These are phyloP conservation scores for Sialia sialis DNA, from an alignment of 2,113 vertebrate genomes.

Conservation along the genomic window DNA sequence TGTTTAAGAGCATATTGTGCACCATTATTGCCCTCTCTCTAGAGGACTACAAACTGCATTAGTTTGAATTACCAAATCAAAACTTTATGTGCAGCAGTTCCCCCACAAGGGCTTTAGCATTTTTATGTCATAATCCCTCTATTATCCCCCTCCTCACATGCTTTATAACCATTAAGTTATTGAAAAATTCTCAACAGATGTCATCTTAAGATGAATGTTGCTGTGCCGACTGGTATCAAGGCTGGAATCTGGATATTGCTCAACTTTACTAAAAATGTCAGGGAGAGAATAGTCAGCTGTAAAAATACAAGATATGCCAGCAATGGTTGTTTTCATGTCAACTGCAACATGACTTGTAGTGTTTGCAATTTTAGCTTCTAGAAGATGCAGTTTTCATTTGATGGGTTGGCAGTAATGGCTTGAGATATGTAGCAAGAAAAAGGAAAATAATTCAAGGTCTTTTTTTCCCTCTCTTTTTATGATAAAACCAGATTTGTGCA, in stretches of 20 bases:
- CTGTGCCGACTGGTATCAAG: slow-evolving; percentile 75
- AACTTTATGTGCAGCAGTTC: slow-evolving; percentile 77
- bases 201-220: slow-evolving; percentile 88
- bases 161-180: slow-evolving; percentile 82
- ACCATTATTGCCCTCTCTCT: slow-evolving; percentile 79
- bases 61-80: slow-evolving; percentile 83
- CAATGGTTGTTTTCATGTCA: slow-evolving; percentile 67
- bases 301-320: slow-evolving; percentile 77
- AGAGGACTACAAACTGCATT: slow-evolving; percentile 82
- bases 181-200: slow-evolving; percentile 87
- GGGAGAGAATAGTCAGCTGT: slow-evolving; percentile 77
- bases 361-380: slow-evolving; percentile 38
- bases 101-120: slow-evolving; percentile 79
- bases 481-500: slow-evolving; percentile 28
- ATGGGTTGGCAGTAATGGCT: slow-evolving; percentile 16
- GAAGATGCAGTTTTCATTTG: slow-evolving; percentile 40
- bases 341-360: slow-evolving; percentile 62
- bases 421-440: not conserved
- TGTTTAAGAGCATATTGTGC: slow-evolving; percentile 80
- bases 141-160: slow-evolving; percentile 68
- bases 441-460: not conserved
- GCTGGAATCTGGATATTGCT: slow-evolving; percentile 82
- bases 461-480: not conserved
- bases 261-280: slow-evolving; percentile 77
- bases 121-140: slow-evolving; percentile 85